These are phyloP conservation scores for Xenops minutus DNA, from an alignment of 2,797 vertebrate genomes.

Conservation along the genomic window DNA sequence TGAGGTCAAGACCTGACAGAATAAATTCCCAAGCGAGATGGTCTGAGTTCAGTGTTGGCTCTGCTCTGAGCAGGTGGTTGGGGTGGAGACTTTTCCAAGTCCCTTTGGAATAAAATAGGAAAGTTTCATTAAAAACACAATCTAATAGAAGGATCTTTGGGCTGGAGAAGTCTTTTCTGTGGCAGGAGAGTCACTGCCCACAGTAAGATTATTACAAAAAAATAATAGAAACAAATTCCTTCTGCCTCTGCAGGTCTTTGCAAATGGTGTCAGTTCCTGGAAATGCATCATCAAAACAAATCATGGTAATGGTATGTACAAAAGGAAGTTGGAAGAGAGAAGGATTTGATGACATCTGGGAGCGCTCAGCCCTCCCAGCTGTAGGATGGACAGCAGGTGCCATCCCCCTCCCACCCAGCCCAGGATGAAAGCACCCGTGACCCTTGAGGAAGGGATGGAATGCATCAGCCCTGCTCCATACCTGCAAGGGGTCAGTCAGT, in stretches of 20 bases:
- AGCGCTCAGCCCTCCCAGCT: not conserved
- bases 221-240: not conserved
- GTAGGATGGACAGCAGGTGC: not conserved
- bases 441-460: not conserved
- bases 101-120: not conserved
- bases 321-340: not conserved
- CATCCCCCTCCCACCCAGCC: not conserved
- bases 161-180: not conserved
- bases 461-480: not conserved
- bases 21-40: not conserved
- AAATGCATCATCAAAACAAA: not conserved
- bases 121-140: not conserved
- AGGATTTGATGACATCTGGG: not conserved
- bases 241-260: not conserved
- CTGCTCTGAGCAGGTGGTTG: not conserved
- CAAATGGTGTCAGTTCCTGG: not conserved
- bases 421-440: not conserved
- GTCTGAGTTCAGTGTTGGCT: not conserved
- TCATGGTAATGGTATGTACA: not conserved
- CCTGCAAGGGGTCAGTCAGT: not conserved
- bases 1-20: not conserved
- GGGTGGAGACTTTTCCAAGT: not conserved
- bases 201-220: not conserved
- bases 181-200: not conserved
- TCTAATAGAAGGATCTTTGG: not conserved